A percentile compares a stretch with the other conserved stretches of the same genome.
phyloP scores from a whole-genome alignment of 2,888 invertebrate species.

The Aphelenchoides bicaudatus region DNA sequence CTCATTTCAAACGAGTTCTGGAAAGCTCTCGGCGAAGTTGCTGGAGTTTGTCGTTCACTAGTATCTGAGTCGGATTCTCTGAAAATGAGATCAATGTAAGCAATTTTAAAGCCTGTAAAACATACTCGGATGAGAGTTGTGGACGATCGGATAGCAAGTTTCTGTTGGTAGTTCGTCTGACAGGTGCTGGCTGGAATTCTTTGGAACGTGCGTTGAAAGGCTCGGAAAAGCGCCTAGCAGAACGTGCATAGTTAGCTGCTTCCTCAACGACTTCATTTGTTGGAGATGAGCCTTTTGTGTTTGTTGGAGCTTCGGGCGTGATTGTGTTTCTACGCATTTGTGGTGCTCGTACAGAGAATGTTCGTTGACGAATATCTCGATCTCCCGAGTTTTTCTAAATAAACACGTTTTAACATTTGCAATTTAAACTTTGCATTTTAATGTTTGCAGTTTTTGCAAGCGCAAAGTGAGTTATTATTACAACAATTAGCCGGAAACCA shows the following conservation, averaged over 20 bases:
- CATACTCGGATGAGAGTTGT: too few relatives aligned
- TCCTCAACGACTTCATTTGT: not conserved
- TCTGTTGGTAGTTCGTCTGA: too few relatives aligned
- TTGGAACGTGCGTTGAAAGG: conserved; percentile 12
- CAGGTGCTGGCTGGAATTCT: too few relatives aligned
- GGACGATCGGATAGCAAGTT: too few relatives aligned
- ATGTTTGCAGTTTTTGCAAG: not conserved
- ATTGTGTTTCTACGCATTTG: conserved; percentile 1
- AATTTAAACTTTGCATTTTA: conserved; percentile 4
- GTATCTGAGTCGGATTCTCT: conserved; percentile 4
- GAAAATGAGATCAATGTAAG: too few relatives aligned
- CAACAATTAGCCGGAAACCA: not conserved
- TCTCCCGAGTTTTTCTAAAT: not conserved
- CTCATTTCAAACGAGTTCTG: not conserved
- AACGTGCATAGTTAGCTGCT: not conserved
- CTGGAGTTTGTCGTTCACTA: not conserved
- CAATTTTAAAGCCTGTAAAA: too few relatives aligned
- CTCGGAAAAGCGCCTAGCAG: conserved; percentile 18
- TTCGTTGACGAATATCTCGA: conserved; percentile 15
- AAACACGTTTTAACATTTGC: not conserved
- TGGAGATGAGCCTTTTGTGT: not conserved
- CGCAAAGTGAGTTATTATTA: not conserved
- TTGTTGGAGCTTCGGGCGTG: not conserved
- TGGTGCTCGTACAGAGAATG: conserved; percentile 1
- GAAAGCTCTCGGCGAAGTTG: conserved; percentile 7